Conservation (phyloP, 2,797 vertebrate species). For the Glyptemys insculpta region DNA sequence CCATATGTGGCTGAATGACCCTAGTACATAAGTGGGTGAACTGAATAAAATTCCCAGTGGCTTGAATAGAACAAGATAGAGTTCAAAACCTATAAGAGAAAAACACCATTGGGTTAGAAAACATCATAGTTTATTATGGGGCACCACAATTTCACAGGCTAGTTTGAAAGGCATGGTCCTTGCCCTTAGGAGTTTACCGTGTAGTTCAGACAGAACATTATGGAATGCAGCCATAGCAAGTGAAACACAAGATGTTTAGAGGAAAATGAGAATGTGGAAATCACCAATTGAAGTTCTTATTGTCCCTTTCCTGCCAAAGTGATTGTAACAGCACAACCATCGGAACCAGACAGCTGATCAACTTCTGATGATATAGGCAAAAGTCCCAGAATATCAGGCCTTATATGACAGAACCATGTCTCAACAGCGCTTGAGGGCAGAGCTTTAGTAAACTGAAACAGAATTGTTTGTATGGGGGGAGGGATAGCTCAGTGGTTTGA, state of each 20-base stretch:
- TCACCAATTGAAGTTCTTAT: background rate
- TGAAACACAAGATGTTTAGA: background rate
- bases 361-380: background rate
- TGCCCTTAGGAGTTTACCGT: background rate
- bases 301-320: background rate
- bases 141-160: background rate
- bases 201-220: background rate
- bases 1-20: rapidly evolving
- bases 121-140: background rate
- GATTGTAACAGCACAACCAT: background rate
- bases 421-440: background rate
- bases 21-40: background rate
- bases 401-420: background rate
- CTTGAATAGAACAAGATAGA: background rate
- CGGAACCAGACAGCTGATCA: background rate
- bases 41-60: background rate
- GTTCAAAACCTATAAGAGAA: background rate
- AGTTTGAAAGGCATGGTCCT: background rate
- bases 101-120: background rate
- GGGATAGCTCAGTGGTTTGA: no score
- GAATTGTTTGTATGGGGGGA: no score
- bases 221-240: background rate
- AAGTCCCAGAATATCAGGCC: background rate
- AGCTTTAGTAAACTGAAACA: background rate
- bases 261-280: background rate